These are phyloP conservation scores for Corythaixoides concolor DNA, from an alignment of 2,113 vertebrate genomes.

Conservation along the genomic window DNA sequence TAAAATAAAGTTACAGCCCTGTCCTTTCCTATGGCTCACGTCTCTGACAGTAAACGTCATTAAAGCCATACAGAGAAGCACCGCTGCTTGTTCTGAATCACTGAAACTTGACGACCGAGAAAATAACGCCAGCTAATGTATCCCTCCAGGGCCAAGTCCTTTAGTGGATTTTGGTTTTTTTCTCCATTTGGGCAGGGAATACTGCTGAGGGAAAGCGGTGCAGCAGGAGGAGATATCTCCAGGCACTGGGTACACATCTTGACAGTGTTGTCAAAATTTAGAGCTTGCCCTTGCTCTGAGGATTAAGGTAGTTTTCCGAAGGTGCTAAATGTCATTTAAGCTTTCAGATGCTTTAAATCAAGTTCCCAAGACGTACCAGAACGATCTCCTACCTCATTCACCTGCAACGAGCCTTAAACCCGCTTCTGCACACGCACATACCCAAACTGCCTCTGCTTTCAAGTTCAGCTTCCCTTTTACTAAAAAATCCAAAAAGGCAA, in stretches of 20 bases:
- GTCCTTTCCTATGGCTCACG: background rate
- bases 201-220: background rate
- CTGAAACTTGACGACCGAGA: constrained; percentile 40
- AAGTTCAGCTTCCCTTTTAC: background rate
- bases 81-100: background rate
- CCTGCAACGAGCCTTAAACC: background rate
- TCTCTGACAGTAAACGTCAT: constrained; percentile 48
- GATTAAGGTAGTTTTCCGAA: background rate
- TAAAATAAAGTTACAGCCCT: constrained; percentile 66
- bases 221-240: background rate
- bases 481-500: background rate
- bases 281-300: background rate
- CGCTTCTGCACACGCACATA: background rate
- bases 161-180: background rate
- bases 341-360: background rate
- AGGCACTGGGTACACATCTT: background rate
- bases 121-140: constrained; percentile 22
- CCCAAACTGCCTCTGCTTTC: background rate
- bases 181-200: background rate
- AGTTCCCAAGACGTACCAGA: background rate
- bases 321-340: background rate
- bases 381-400: background rate
- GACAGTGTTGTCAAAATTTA: background rate
- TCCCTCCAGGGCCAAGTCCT: background rate
- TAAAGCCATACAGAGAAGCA: constrained; percentile 41